Evolutionary conservation across 2,888 invertebrate species (phyloP).

Genomic region (Nomada fucata): DNA sequence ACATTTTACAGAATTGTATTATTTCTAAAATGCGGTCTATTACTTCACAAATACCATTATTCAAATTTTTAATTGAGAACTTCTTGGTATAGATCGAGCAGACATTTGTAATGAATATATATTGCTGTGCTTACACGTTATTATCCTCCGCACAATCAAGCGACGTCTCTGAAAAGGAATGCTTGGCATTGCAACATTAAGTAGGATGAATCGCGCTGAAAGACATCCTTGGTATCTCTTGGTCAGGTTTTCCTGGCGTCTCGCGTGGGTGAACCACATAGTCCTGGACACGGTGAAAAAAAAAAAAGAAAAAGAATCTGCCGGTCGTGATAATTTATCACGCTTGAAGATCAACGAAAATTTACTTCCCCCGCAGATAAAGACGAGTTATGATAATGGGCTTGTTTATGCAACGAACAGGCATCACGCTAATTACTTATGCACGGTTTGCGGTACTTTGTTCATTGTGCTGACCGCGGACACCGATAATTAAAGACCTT

Average conservation of each 20-base stretch:
- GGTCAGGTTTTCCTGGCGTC: slow-evolving; percentile 38
- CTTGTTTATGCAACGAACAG: slow-evolving; percentile 57
- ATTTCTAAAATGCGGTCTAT: no score
- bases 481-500: slow-evolving; percentile 59
- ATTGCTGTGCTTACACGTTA: no score
- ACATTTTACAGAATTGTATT: no score
- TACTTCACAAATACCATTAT: no score
- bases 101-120: no score
- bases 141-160: neutral
- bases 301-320: slow-evolving; percentile 16
- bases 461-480: slow-evolving; percentile 37
- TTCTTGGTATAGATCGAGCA: no score
- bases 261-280: slow-evolving; percentile 58
- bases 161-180: neutral
- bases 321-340: slow-evolving; percentile 62
- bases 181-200: slow-evolving; percentile 45
- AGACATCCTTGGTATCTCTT: slow-evolving; percentile 38
- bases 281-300: slow-evolving; percentile 1
- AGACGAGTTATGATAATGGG: slow-evolving; percentile 67
- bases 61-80: no score
- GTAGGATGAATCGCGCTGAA: slow-evolving; percentile 34
- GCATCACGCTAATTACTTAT: slow-evolving; percentile 66
- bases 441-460: slow-evolving; percentile 63
- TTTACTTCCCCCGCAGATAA: slow-evolving; percentile 55
- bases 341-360: slow-evolving; percentile 52